Conservation (phyloP, 2,113 vertebrate species). For the Calyptomena viridis region DNA sequence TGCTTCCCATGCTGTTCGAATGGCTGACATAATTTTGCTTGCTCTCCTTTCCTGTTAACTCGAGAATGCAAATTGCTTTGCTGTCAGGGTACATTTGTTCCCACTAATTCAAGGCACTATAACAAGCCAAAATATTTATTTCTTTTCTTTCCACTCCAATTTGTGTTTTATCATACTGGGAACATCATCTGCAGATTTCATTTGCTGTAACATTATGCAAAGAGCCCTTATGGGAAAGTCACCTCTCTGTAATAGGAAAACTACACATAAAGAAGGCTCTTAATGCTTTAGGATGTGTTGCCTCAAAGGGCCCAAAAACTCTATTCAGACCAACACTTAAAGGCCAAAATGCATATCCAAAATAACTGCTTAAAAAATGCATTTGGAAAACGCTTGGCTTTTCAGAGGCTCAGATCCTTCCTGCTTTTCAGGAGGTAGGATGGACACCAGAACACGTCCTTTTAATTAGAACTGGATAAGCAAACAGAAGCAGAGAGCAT, state of each 20-base stretch:
- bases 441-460: background rate
- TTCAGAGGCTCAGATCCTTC: background rate
- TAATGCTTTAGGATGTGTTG: background rate
- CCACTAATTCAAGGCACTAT: conserved; percentile 22
- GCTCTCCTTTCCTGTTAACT: conserved; percentile 21
- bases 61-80: conserved; percentile 39
- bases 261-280: background rate
- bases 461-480: background rate
- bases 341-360: background rate
- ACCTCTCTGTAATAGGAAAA: conserved; percentile 6
- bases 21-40: conserved; percentile 44
- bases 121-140: conserved; percentile 55
- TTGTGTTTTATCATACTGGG: conserved; percentile 23
- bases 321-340: background rate
- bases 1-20: background rate
- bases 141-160: background rate
- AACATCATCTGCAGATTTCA: conserved; percentile 4
- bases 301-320: background rate
- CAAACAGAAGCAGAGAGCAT: background rate
- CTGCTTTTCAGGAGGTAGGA: background rate
- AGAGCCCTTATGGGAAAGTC: conserved; percentile 26
- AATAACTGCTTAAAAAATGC: background rate
- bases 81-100: conserved; percentile 36
- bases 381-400: background rate
- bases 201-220: conserved; percentile 37